Percentiles rank a stretch among this genome's conserved stretches.
Evolutionary conservation across 2,888 invertebrate genomes (phyloP).

Genomic region (Aproaerema taeniolella): DNA sequence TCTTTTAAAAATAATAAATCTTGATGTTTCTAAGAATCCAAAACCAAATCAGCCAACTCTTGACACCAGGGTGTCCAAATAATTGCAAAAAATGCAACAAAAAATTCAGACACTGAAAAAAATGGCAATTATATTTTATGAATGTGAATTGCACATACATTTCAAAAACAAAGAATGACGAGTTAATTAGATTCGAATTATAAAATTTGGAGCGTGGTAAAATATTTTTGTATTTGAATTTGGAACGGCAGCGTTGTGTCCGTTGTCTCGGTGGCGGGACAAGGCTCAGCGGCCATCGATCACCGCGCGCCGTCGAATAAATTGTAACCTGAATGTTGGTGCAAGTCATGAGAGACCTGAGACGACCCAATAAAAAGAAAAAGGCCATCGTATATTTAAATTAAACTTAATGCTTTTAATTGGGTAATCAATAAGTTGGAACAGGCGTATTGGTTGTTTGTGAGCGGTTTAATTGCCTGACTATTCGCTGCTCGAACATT

Average conservation of each 20-base stretch:
- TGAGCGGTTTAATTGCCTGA: too few relatives aligned
- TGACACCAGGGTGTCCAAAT: constrained; percentile 9
- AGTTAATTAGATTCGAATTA: constrained; percentile 40
- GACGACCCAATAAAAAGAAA: not conserved
- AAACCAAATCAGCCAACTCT: not conserved
- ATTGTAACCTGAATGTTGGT: constrained; percentile 42
- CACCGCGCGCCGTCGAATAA: constrained; percentile 64
- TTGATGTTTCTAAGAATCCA: constrained; percentile 5
- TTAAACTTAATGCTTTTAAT: not conserved
- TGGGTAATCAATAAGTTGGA: too few relatives aligned
- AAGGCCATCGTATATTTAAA: not conserved
- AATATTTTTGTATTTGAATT: constrained; percentile 40
- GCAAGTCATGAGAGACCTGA: constrained; percentile 24
- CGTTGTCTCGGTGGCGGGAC: constrained; percentile 47
- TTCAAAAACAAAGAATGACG: constrained; percentile 22
- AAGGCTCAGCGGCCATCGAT: constrained; percentile 62
- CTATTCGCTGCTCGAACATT: too few relatives aligned
- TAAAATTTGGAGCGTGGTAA: constrained; percentile 44
- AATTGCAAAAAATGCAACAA: constrained; percentile 2
- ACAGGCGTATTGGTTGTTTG: too few relatives aligned
- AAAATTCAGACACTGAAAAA: not conserved
- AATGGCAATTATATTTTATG: not conserved
- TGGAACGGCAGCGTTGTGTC: constrained; percentile 56
- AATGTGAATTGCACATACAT: constrained; percentile 4
- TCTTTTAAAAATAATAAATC: constrained; percentile 7